phyloP scores from a whole-genome alignment of 2,888 invertebrate genomes.

The Caradrina clavipalpis region DNA sequence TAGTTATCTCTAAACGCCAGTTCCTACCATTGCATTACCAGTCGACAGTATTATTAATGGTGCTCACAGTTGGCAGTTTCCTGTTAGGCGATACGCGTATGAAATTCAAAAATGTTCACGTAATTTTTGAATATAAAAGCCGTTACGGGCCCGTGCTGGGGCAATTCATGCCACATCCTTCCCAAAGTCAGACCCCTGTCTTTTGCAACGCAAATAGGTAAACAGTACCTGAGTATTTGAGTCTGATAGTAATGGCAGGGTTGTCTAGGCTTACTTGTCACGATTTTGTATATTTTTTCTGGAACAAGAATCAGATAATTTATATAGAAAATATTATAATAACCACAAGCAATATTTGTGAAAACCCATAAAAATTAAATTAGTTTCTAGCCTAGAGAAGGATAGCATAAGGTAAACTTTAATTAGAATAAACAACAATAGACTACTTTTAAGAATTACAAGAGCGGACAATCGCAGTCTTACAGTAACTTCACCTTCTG shows the following conservation, averaged over 20 bases:
- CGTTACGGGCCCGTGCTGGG: constrained; percentile 16
- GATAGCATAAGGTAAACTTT: too few relatives aligned
- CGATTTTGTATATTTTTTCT: too few relatives aligned
- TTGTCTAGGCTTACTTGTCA: neutral
- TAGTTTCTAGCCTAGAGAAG: too few relatives aligned
- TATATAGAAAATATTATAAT: neutral
- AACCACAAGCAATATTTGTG: too few relatives aligned
- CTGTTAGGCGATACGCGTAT: constrained; percentile 60
- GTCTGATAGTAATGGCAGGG: neutral
- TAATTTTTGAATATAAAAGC: constrained; percentile 46
- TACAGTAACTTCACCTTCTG: neutral
- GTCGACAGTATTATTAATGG: constrained; percentile 51
- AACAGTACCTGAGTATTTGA: neutral
- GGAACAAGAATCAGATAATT: too few relatives aligned
- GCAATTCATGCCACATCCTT: constrained; percentile 29
- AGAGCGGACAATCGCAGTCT: neutral
- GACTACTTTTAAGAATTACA: too few relatives aligned
- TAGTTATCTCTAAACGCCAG: constrained; percentile 36
- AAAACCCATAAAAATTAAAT: too few relatives aligned
- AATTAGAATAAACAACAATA: too few relatives aligned
- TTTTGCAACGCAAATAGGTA: neutral
- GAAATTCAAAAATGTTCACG: constrained; percentile 56
- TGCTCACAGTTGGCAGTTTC: constrained; percentile 56
- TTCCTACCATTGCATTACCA: constrained; percentile 22
- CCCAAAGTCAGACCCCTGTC: constrained; percentile 5